Evolutionary conservation across 1,140 invertebrate species (phyloP).

Genomic region (Trachymyrmex cornetzi): DNA sequence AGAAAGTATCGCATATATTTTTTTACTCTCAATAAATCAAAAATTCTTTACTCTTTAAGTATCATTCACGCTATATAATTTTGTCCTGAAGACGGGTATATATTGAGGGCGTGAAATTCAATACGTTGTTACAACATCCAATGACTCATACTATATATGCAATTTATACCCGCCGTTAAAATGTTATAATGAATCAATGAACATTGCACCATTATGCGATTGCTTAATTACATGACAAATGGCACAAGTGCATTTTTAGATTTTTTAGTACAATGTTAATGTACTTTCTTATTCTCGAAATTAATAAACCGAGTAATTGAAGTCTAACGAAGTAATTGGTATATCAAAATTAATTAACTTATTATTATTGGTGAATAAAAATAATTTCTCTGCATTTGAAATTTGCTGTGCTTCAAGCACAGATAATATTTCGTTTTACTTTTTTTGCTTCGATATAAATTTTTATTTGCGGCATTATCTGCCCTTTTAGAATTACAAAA

Average conservation of each 20-base stretch:
- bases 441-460: neutral
- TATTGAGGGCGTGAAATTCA: neutral
- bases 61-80: neutral
- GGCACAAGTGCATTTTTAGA: neutral
- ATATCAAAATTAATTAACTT: slow-evolving; percentile 28
- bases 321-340: slow-evolving; percentile 1
- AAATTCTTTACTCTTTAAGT: neutral
- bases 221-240: slow-evolving; percentile 32
- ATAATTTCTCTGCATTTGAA: neutral
- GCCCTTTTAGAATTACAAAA: neutral
- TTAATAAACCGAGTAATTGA: slow-evolving; percentile 8
- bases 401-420: no score
- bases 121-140: neutral
- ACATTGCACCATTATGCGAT: neutral
- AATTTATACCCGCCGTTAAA: slow-evolving; percentile 6
- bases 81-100: neutral
- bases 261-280: neutral
- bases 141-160: neutral
- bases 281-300: slow-evolving; percentile 5
- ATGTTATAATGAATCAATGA: slow-evolving; percentile 1
- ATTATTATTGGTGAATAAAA: slow-evolving; percentile 6
- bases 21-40: neutral
- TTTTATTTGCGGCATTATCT: neutral
- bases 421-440: neutral
- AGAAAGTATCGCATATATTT: neutral